These are phyloP conservation scores for Campylorhamphus procurvoides DNA, from an alignment of 2,113 vertebrate species.

Conservation along the genomic window DNA sequence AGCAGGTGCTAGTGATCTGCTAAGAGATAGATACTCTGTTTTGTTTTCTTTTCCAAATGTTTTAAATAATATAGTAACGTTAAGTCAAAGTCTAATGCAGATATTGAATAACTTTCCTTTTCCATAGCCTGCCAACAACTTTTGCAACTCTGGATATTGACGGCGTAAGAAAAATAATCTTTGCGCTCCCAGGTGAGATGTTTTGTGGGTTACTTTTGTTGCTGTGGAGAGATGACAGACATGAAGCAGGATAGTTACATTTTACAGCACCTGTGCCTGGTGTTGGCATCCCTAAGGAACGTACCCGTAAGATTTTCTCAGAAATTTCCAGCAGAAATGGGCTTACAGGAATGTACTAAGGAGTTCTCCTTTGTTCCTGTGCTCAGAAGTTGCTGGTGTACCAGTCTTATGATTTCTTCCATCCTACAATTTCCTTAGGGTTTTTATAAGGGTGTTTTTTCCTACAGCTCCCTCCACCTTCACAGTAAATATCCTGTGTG, in stretches of 20 bases:
- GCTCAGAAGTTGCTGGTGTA: not conserved
- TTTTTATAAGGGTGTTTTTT: not conserved
- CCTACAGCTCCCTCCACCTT: not conserved
- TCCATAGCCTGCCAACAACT: conserved; percentile 91
- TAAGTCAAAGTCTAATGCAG: not conserved
- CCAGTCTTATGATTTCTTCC: not conserved
- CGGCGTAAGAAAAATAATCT: conserved; percentile 98
- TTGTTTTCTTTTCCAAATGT: not conserved
- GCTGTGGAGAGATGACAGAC: not conserved
- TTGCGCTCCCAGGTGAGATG: conserved; percentile 96
- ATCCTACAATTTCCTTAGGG: not conserved
- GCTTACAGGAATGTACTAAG: not conserved
- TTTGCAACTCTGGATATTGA: conserved; percentile 99
- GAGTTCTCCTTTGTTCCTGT: not conserved
- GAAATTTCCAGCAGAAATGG: not conserved
- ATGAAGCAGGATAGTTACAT: not conserved
- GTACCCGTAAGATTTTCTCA: not conserved
- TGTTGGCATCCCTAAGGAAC: not conserved
- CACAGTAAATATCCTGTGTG: not conserved
- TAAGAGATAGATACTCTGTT: not conserved
- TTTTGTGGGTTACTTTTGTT: conserved; percentile 23
- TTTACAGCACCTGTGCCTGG: not conserved
- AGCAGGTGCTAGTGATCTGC: not conserved
- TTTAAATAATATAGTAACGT: not conserved
- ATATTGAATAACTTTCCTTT: conserved; percentile 37